Percentiles rank a stretch among this genome's conserved stretches.
phyloP scores from a whole-genome alignment of 2,888 invertebrate species.

The Cryptocephalus primarius region DNA sequence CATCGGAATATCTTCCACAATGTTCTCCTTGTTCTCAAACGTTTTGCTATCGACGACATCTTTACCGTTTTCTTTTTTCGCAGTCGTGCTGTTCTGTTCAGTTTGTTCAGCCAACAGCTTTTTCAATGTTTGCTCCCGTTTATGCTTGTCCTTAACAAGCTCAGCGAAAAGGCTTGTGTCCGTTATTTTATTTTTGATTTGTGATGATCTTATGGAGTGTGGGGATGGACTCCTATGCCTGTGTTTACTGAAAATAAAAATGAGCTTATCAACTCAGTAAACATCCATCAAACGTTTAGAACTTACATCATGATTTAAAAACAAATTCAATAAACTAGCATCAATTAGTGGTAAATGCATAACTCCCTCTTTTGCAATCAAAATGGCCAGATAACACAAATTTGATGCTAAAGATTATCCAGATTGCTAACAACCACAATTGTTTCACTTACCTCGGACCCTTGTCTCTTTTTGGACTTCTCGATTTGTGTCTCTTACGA shows the following conservation, averaged over 20 bases:
- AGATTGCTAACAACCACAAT: too few species aligned
- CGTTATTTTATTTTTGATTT: slow-evolving; percentile 70
- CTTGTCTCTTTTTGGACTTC: slow-evolving; percentile 35
- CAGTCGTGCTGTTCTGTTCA: slow-evolving; percentile 32
- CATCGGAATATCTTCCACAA: slow-evolving; percentile 28
- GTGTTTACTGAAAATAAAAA: slow-evolving; percentile 17
- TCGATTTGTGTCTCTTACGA: slow-evolving; percentile 41
- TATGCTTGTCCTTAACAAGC: slow-evolving; percentile 74
- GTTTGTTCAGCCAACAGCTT: slow-evolving; percentile 37
- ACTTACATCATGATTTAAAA: too few species aligned
- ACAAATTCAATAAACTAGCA: too few species aligned
- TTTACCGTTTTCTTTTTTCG: neutral
- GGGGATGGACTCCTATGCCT: slow-evolving; percentile 32
- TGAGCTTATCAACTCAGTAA: too few species aligned
- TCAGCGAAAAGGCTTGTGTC: slow-evolving; percentile 86
- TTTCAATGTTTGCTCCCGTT: slow-evolving; percentile 63
- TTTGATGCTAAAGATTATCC: too few species aligned
- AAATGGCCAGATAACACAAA: too few species aligned
- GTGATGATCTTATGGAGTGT: slow-evolving; percentile 41
- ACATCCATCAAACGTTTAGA: too few species aligned
- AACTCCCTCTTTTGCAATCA: too few species aligned
- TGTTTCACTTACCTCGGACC: slow-evolving; percentile 17
- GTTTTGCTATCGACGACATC: slow-evolving; percentile 9
- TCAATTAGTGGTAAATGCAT: too few species aligned
- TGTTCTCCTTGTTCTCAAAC: slow-evolving; percentile 9